Evolutionary conservation across 2,888 invertebrate species (phyloP), one percentile per base, ranked within the genome.

Genomic region (Drosophila tanythrix): DNA sequence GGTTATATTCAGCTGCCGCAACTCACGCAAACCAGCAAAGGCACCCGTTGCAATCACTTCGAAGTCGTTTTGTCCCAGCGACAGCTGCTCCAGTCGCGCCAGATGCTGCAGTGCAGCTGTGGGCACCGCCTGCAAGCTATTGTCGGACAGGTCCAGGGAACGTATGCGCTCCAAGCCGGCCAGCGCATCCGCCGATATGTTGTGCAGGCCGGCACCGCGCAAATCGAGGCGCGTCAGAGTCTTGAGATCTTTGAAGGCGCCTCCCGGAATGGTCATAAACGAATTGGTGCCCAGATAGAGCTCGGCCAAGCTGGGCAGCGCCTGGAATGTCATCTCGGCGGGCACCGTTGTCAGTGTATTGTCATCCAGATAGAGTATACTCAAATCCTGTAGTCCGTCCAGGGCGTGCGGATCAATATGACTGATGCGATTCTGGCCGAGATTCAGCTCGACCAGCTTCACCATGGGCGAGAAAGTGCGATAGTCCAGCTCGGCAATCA

Each of bases 371-470:
- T 97, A 97, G 18, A 98, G 93, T 27, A 97, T 96, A 73, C 97
- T 94, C 66, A 98, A 94, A n/a, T 96, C 95, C 6, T 95, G 94
- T 60, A 98, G 93, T 2, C 96, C 97, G 60, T 96, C 95, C 84
- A 98, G 96, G 3, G 97, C 96, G 76, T 94, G 94, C 0, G 96
- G 95, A 88, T 97, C 97, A 53, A 98, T 96, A 87, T 95, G 95
- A 25, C 96, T 96, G 91, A 98, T 97, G 85, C 97, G 95, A 92
- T 98, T 97, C 92, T 97, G 96, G 21, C 97, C 97, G 72, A 98
- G 94, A 93, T 98, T 97, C 59, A 98, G 94, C 93, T 98, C 97
- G 91, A 97, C 97, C 81, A 98, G 94, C 92, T 96, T 96, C 1
- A 95, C 95, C 81, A 97, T 93, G 46, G 96, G 95, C 0, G 95